phyloP scores from a whole-genome alignment of 2,888 invertebrate species.

The Diachrysia chrysitis region DNA sequence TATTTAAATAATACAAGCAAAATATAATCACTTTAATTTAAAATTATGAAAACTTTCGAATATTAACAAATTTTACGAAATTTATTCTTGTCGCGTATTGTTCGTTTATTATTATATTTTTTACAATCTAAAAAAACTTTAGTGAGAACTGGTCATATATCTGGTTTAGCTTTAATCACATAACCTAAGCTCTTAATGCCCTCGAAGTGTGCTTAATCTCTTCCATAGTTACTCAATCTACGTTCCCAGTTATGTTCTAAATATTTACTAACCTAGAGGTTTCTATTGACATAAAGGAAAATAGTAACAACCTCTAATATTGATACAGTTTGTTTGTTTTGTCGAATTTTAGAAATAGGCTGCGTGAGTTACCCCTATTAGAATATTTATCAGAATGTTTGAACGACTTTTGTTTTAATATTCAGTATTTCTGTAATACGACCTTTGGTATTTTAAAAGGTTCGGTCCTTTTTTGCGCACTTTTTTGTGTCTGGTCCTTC shows the following conservation, averaged over 20 bases:
- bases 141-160: too few species aligned
- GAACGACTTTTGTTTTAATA: slow-evolving; percentile 27
- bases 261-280: slow-evolving; percentile 57
- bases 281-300: slow-evolving; percentile 60
- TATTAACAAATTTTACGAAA: too few species aligned
- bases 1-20: too few species aligned
- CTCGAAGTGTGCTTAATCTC: slow-evolving; percentile 12
- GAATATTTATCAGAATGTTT: slow-evolving; percentile 37
- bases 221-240: slow-evolving; percentile 7
- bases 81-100: too few species aligned
- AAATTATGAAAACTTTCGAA: too few species aligned
- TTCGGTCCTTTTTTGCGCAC: not conserved
- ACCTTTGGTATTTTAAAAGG: not conserved
- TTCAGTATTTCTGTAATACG: not conserved
- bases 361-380: slow-evolving; percentile 52
- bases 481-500: not conserved
- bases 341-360: slow-evolving; percentile 41
- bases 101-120: too few species aligned
- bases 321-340: slow-evolving; percentile 51
- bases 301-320: slow-evolving; percentile 52
- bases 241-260: slow-evolving; percentile 31
- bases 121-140: too few species aligned
- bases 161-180: too few species aligned
- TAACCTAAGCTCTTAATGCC: too few species aligned
- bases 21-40: too few species aligned